Base-by-base conservation (phyloP, 2,797 vertebrate genomes). In the Mus caroli region DNA sequence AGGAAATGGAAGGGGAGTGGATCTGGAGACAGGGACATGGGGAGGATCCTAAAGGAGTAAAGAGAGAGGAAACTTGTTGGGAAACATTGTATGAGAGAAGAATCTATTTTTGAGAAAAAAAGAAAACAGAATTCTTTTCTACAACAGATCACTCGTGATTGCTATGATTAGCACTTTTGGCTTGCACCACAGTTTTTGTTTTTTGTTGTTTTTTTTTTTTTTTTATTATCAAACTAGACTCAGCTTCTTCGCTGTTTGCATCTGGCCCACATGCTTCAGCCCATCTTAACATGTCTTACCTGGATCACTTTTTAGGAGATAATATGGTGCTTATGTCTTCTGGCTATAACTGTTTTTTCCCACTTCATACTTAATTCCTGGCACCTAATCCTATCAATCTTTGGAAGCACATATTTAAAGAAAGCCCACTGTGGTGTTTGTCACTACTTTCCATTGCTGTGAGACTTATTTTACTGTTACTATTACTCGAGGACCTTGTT, bases 211-310 rank as follows among this genome's bases (percentile, higher is more conserved):
- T 46, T 46, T 46, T 77, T 8, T 3, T 56, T 0, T 4, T 90
- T 92, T 94, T 69, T 89, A 6, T 19, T 80, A 80, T 87, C 86
- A 89, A 26, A 90, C 3, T 7, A 54, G 56, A 93, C 69, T 34
- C 2, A 89, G 13, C 40, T 90, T 91, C 88, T 31, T 69, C 8
- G 92, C 20, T 60, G 0, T 90, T 77, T 86, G 37, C 1, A 40
- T 90, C 94, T 58, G 19, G 46, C 34, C 79, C 7, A n/a, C n/a
- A 58, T 52, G 40, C 0, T 67, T 88, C 82, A 67, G 31, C 3
- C 2, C 9, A 43, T 87, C 13, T 71, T 96, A 71, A 84, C 58
- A n/a, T 90, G 3, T 92, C 92, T 76, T 80, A 94, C 24, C n/a
- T 40, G 22, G 0, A 73, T 86, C 15, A 83, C 34, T 52, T 52